Conservation (phyloP, 2,888 invertebrate genomes). For the Pseudolycoriella hygida region DNA sequence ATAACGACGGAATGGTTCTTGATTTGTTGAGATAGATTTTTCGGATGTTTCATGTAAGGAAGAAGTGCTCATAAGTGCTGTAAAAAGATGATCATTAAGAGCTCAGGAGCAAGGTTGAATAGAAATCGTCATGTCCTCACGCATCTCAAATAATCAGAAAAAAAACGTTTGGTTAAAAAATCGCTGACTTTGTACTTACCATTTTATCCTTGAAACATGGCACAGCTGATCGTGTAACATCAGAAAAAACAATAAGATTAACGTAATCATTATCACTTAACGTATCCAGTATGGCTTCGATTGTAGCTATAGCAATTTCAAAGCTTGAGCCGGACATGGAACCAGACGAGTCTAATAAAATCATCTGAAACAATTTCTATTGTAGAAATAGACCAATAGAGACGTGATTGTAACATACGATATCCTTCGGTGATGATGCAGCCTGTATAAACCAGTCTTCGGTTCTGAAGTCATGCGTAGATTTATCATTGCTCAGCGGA, state of each 20-base stretch:
- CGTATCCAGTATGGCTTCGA: constrained; percentile 79
- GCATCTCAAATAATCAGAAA: too few species aligned
- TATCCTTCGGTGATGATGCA: constrained; percentile 92
- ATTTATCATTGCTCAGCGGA: constrained; percentile 57
- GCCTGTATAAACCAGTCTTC: constrained; percentile 95
- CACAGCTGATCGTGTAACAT: constrained; percentile 64
- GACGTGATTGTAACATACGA: constrained; percentile 35
- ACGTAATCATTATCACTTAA: constrained; percentile 94
- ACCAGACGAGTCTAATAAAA: constrained; percentile 81
- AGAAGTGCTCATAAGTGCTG: too few species aligned
- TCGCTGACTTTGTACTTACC: constrained; percentile 45
- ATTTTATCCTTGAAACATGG: constrained; percentile 81
- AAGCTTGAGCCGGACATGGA: constrained; percentile 72
- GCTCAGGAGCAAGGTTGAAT: too few species aligned
- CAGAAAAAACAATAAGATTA: constrained; percentile 82
- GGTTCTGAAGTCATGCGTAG: constrained; percentile 85
- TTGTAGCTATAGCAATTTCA: constrained; percentile 74
- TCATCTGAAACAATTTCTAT: constrained; percentile 26
- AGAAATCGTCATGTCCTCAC: too few species aligned
- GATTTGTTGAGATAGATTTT: too few species aligned
- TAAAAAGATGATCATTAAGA: too few species aligned
- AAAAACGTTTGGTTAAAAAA: too few species aligned
- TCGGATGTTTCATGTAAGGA: too few species aligned
- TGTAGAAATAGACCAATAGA: too few species aligned
- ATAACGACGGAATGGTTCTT: too few species aligned